Conservation (phyloP, 2,797 vertebrate genomes). For the Anguilla marmorata region DNA sequence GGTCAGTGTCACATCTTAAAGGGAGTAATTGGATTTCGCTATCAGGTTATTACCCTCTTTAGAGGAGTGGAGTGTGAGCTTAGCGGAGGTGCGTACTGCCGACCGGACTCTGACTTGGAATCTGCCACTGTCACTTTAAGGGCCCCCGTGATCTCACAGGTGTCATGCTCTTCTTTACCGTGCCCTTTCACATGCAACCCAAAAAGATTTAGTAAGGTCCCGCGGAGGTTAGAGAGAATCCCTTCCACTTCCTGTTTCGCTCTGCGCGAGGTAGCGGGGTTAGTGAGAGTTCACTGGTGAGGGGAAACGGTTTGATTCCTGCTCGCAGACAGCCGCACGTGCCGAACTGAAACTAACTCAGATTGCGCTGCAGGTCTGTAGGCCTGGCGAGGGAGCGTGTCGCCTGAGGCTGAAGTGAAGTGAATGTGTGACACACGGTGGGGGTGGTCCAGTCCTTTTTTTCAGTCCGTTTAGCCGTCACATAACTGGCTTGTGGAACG, state of each 20-base stretch:
- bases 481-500: too few species aligned
- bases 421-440: too few species aligned
- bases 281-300: too few species aligned
- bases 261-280: too few species aligned
- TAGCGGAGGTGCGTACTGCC: not conserved
- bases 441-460: too few species aligned
- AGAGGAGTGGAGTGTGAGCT: not conserved
- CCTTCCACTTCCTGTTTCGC: not conserved
- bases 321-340: too few species aligned
- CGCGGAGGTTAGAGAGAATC: not conserved
- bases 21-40: constrained; percentile 2
- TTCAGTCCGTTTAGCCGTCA: too few species aligned
- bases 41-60: not conserved
- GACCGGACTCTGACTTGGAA: not conserved
- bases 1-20: not conserved
- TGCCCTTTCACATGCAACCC: not conserved
- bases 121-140: not conserved
- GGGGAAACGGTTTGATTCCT: too few species aligned
- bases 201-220: not conserved
- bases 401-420: too few species aligned
- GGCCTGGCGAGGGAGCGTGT: too few species aligned
- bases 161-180: not conserved
- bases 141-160: not conserved
- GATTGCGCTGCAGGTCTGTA: too few species aligned
- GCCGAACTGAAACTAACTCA: too few species aligned